Evolutionary conservation across 2,888 invertebrate genomes (phyloP), one percentile per base, ranked within the genome.

Genomic region (Hyles lineata): DNA sequence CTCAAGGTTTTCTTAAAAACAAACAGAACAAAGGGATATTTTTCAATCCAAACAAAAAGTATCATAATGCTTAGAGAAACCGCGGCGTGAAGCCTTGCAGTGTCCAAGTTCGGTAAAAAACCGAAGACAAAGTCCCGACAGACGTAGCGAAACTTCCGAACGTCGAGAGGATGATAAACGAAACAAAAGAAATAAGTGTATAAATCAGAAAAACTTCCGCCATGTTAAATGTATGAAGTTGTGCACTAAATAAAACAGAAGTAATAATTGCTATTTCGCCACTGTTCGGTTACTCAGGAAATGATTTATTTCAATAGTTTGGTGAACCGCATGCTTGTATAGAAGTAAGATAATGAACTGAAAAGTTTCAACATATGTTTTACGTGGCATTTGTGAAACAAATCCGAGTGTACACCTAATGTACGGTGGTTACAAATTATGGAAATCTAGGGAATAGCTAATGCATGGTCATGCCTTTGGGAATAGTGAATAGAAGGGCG

Each of bases 211-310:
- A 78, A 79, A 80, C 82, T 82, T 78, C 72, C 70, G 74, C 63
- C 60, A 73, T 76, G 73, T 78, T 77, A 63, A 78, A 80, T 73
- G 79, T 79, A 79, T 78, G 77, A 82, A 82, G 79, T 78, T 80
- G 74, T 75, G 67, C 72, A 82, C 79, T 43, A 43, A 43, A 43
- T 43, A 83, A 81, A 87, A 89, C 84, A 88, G 88, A 88, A 88
- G 83, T 86, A 87, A 88, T 88, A 88, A 90, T 88, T 85, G 86
- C 86, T 87, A 79, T 82, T 79, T 78, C 80, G 71, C 72, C 78
- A 77, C 77, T 75, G 79, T 82, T 83, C 76, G 78, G 75, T 77
- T 72, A 81, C 78, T 74, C 82, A 73, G 82, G 86, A 86, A 87
- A 87, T 87, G 58, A 72, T 35, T 67, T 63, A 50, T 72, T 72